These are phyloP conservation scores for Chelidonichthys spinosus DNA, from an alignment of 2,797 vertebrate genomes.

Conservation along the genomic window DNA sequence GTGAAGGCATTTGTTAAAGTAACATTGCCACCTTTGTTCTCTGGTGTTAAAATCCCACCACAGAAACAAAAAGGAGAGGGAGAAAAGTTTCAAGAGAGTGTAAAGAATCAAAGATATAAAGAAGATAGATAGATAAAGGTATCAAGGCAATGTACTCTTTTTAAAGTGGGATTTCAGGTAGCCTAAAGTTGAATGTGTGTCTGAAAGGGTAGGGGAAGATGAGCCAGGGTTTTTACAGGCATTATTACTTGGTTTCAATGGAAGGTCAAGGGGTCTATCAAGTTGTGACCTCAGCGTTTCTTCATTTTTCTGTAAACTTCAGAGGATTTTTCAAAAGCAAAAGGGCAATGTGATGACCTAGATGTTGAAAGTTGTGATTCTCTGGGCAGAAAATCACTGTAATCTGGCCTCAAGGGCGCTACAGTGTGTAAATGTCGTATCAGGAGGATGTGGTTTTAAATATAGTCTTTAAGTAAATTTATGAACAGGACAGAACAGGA, in stretches of 20 bases:
- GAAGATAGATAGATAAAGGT: background rate
- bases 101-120: background rate
- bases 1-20: conserved; percentile 12
- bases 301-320: conserved; percentile 8
- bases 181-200: conserved; percentile 10
- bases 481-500: background rate
- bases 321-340: conserved; percentile 27
- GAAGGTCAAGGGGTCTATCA: conserved; percentile 21
- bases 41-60: background rate
- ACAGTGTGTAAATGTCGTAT: background rate
- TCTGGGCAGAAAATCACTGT: conserved; percentile 1
- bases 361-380: conserved; percentile 3
- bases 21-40: background rate
- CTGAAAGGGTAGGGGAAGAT: conserved; percentile 9
- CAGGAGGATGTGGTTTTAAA: background rate
- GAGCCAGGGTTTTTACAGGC: background rate
- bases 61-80: conserved; percentile 16
- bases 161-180: conserved; percentile 27
- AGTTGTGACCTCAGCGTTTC: conserved; percentile 6
- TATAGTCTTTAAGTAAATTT: background rate
- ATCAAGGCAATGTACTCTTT: background rate
- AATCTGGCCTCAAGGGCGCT: background rate
- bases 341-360: background rate
- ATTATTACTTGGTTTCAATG: conserved; percentile 27
- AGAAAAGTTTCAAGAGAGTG: conserved; percentile 6